Percentiles rank a stretch among this genome's conserved stretches.
Evolutionary conservation across 1,140 invertebrate genomes (phyloP).

Genomic region (Phortica variegata): DNA sequence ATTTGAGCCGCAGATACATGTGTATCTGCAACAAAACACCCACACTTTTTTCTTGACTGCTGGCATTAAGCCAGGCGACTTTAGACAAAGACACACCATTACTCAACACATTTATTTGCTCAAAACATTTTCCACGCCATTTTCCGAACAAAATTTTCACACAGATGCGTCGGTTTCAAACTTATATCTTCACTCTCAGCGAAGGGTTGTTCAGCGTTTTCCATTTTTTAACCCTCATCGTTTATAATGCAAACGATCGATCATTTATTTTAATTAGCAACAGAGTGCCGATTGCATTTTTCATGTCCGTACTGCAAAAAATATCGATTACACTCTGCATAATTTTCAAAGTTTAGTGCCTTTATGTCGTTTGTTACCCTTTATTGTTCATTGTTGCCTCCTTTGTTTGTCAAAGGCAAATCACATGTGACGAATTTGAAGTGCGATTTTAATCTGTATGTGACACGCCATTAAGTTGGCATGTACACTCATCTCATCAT

Average conservation of each 20-base stretch:
- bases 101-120: slow-evolving; percentile 1
- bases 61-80: slow-evolving; percentile 41
- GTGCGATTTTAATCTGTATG: slow-evolving; percentile 20
- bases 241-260: slow-evolving; percentile 26
- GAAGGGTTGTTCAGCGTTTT: slow-evolving; percentile 35
- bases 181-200: neutral
- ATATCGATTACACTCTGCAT: slow-evolving; percentile 46
- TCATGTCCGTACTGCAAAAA: slow-evolving; percentile 36
- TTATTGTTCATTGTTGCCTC: slow-evolving; percentile 14
- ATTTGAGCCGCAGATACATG: too few relatives aligned
- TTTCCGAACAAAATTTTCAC: neutral
- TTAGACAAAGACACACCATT: slow-evolving; percentile 23
- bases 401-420: slow-evolving; percentile 29
- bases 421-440: slow-evolving; percentile 48
- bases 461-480: slow-evolving; percentile 9
- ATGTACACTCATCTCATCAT: neutral
- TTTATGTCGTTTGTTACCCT: slow-evolving; percentile 13
- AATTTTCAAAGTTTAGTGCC: slow-evolving; percentile 16
- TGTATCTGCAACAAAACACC: neutral
- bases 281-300: slow-evolving; percentile 46
- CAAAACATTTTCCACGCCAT: slow-evolving; percentile 1
- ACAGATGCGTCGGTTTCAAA: too few relatives aligned
- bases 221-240: slow-evolving; percentile 13
- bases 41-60: slow-evolving; percentile 21
- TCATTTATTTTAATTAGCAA: slow-evolving; percentile 55